Evolutionary conservation across 2,113 vertebrate genomes (phyloP), one percentile per base, ranked within the genome.

Genomic region (Empidonax traillii): DNA sequence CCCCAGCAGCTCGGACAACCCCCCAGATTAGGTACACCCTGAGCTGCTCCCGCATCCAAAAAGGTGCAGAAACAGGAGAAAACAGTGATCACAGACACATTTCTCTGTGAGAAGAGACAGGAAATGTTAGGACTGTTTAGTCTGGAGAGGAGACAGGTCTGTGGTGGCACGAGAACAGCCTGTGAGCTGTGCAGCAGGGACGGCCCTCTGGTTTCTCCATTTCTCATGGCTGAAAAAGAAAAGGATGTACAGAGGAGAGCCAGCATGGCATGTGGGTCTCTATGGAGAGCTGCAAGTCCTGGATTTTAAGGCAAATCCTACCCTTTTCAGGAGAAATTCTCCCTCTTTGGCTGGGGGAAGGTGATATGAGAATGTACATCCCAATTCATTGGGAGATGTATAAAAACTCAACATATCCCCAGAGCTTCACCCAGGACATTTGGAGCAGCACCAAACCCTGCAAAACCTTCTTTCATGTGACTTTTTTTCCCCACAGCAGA

Each of bases 221-320:
- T 93, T 92, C 79, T 88, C 52, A 7, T n/a, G 14, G 1, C 35
- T 0, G 1, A 33, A 43, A 91, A n/a, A 85, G 52, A 62, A 58
- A 76, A 71, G 37, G 78, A 90, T 79, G 74, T n/a, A 30, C 67
- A 51, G 49, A n/a, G 33, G 27, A 69, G 49, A 37, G 31, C n/a
- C 8, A 3, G 22, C 0, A 0, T 0, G 0, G 10, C 4, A 1
- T 1, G 1, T 1, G 6, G 28, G 5, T 49, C 47, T 75, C 62
- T 30, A 0, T 2, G 21, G 46, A 65, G n/a, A 52, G 41, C 24
- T 49, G 22, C 27, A 37, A 68, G 39, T 2, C 3, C 27, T 2
- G 5, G 39, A 41, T 37, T 87, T 53, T 19, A 33, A 33, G 28
- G 52, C 55, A 56, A 89, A 84, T 66, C 12, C 46, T 37, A 11